Conservation (phyloP, 2,888 invertebrate species). For the Doris montereyensis region DNA sequence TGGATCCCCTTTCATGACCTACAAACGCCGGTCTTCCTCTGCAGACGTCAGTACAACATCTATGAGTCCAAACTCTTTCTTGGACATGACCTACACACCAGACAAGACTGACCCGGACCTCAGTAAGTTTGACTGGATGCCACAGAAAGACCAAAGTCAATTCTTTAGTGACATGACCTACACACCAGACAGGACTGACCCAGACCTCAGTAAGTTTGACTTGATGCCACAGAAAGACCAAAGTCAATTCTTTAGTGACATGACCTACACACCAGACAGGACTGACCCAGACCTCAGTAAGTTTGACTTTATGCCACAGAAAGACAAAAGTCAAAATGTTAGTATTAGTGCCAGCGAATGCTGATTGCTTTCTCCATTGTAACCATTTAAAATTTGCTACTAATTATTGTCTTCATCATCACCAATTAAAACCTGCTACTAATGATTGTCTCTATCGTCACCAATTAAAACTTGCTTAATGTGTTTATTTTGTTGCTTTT, state of each 20-base stretch:
- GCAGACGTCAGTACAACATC: slow-evolving; percentile 82
- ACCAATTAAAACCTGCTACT: too few relatives aligned
- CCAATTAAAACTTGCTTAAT: not conserved
- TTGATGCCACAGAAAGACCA: too few relatives aligned
- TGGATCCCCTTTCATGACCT: slow-evolving; percentile 68
- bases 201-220: slow-evolving; percentile 41
- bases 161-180: slow-evolving; percentile 90
- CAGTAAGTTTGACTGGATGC: too few relatives aligned
- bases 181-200: slow-evolving; percentile 71
- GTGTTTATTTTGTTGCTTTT: not conserved
- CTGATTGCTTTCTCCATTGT: too few relatives aligned
- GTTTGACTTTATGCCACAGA: too few relatives aligned
- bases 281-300: slow-evolving; percentile 50
- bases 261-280: slow-evolving; percentile 78
- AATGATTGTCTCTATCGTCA: too few relatives aligned
- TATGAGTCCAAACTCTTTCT: slow-evolving; percentile 85
- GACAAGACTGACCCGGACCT: slow-evolving; percentile 59
- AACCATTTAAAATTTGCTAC: too few relatives aligned
- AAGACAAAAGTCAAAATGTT: too few relatives aligned
- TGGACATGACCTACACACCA: slow-evolving; percentile 84
- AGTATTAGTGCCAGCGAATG: too few relatives aligned
- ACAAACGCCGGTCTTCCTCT: slow-evolving; percentile 90
- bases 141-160: too few relatives aligned
- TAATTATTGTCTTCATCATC: too few relatives aligned
- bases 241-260: too few relatives aligned